Conservation (phyloP, 2,797 vertebrate genomes). For the Odontamblyopus rebecca region DNA sequence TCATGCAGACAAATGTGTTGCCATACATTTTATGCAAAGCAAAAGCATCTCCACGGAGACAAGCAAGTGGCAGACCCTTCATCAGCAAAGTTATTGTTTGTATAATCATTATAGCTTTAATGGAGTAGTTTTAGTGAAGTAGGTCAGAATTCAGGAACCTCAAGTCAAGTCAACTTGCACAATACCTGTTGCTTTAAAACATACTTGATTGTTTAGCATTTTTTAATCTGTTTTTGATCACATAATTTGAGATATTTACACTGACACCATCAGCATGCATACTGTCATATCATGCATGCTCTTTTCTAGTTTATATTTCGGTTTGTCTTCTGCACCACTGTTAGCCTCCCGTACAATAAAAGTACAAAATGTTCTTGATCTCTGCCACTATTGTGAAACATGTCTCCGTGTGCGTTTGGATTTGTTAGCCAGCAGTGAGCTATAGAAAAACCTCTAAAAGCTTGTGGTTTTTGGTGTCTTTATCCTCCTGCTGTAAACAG, state of each 20-base stretch:
- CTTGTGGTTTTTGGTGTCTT: background rate
- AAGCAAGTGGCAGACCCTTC: background rate
- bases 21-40: background rate
- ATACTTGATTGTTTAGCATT: background rate
- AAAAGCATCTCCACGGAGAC: background rate
- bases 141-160: background rate
- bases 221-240: background rate
- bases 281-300: too few species aligned
- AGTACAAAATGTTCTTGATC: background rate
- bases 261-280: background rate
- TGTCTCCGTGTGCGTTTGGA: background rate
- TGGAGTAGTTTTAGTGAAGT: background rate
- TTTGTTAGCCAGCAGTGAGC: background rate
- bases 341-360: slow-evolving; percentile 10
- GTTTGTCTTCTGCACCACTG: slow-evolving; percentile 12
- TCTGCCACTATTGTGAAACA: background rate
- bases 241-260: background rate
- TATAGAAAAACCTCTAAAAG: slow-evolving; percentile 2
- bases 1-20: background rate
- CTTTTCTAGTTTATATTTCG: slow-evolving; percentile 20
- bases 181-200: background rate
- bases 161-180: background rate
- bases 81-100: background rate
- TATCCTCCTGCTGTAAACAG: background rate
- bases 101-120: background rate